Evolutionary conservation across 2,797 vertebrate species (phyloP).

Genomic region (Tragopan temminckii): DNA sequence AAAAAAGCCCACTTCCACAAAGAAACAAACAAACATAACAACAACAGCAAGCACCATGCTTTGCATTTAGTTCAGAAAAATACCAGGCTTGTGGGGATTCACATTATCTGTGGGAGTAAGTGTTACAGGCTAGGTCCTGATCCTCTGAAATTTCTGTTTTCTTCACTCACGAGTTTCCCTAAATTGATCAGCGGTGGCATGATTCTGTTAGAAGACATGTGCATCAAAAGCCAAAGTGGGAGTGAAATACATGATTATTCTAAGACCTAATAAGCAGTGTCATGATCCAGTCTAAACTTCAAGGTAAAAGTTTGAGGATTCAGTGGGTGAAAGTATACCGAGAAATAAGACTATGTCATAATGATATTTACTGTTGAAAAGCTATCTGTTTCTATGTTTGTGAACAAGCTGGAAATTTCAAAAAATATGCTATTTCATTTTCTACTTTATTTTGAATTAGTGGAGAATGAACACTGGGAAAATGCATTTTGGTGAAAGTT

Average conservation of each 20-base stretch:
- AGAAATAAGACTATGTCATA: not conserved
- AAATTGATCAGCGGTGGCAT: not conserved
- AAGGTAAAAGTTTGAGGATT: not conserved
- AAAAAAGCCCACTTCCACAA: not conserved
- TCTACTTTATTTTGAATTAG: not conserved
- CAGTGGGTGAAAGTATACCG: not conserved
- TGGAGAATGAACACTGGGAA: not conserved
- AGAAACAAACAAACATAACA: not conserved
- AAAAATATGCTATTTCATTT: not conserved
- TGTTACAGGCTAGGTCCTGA: constrained; percentile 31
- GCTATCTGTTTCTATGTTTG: not conserved
- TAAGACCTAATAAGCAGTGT: not conserved
- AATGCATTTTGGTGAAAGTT: not conserved
- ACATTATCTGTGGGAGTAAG: constrained; percentile 38
- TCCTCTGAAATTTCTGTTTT: constrained; percentile 34
- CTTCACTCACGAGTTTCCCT: not conserved
- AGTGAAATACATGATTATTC: not conserved
- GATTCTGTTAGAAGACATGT: not conserved
- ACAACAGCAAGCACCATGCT: not conserved
- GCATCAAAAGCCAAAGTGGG: not conserved
- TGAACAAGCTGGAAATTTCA: not conserved
- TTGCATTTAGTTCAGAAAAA: constrained; percentile 48
- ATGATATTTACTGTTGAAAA: not conserved
- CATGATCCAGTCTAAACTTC: not conserved
- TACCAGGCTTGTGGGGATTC: constrained; percentile 1